Conservation (phyloP, 2,888 invertebrate genomes). For the Thereva unica region DNA sequence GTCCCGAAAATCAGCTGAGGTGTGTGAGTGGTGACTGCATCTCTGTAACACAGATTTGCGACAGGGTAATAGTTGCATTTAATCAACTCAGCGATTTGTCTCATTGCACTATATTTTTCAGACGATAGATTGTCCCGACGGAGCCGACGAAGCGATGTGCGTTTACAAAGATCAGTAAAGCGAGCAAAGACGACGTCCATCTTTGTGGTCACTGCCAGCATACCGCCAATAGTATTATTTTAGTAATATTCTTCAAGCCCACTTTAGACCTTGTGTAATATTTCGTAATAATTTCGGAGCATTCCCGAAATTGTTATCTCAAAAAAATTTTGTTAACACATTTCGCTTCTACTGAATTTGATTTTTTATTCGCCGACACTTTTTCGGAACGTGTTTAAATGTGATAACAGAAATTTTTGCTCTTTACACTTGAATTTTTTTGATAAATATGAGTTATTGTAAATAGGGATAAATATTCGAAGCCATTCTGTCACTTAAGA, state of each 20-base stretch:
- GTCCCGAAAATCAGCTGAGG: conserved; percentile 63
- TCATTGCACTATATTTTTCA: conserved; percentile 41
- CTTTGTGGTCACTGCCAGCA: conserved; percentile 16
- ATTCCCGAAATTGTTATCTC: no score
- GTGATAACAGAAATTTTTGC: no score
- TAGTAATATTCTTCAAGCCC: not conserved
- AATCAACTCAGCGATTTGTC: conserved; percentile 11
- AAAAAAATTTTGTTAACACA: no score
- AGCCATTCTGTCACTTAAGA: no score
- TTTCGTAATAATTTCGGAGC: no score
- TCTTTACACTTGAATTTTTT: no score
- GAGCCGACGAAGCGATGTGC: conserved; percentile 68
- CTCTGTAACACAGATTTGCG: conserved; percentile 66
- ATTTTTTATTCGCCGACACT: no score
- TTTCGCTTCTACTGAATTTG: no score
- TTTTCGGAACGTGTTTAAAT: no score
- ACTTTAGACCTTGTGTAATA: no score
- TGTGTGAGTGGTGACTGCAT: conserved; percentile 70
- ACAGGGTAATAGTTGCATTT: conserved; percentile 53
- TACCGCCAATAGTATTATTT: conserved; percentile 38
- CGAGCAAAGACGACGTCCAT: not conserved
- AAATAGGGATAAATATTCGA: no score
- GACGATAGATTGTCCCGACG: conserved; percentile 64
- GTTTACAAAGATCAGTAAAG: conserved; percentile 58
- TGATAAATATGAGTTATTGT: no score